These are phyloP conservation scores for Sminthurinus aureus DNA, from an alignment of 2,888 invertebrate genomes.

Conservation along the genomic window DNA sequence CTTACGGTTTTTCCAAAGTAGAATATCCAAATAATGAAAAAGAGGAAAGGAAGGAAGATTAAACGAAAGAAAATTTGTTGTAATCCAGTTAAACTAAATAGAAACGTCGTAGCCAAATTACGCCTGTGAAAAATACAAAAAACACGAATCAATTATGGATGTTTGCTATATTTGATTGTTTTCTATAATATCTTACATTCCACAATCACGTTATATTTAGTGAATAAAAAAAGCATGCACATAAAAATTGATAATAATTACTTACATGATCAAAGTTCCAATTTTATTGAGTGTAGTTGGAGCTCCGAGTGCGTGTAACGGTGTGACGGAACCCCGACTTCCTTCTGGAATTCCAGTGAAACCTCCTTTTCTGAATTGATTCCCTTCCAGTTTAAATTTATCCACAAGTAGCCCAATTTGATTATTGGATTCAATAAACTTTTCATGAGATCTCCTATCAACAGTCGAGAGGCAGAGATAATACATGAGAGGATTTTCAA, in stretches of 20 bases:
- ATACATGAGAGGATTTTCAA: slow-evolving; percentile 98
- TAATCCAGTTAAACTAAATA: slow-evolving; percentile 77
- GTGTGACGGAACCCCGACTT: slow-evolving; percentile 64
- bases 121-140: too few species aligned
- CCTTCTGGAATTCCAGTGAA: slow-evolving; percentile 52
- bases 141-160: too few species aligned
- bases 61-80: slow-evolving; percentile 79
- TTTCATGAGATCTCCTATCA: slow-evolving; percentile 82
- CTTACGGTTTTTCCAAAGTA: slow-evolving; percentile 68
- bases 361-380: slow-evolving; percentile 72
- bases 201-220: too few species aligned
- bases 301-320: slow-evolving; percentile 76
- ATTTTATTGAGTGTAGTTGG: slow-evolving; percentile 75
- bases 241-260: neutral
- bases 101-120: slow-evolving; percentile 79
- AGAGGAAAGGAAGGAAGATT: slow-evolving; percentile 73
- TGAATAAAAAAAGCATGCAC: neutral
- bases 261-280: slow-evolving; percentile 68
- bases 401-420: slow-evolving; percentile 91
- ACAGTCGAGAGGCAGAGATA: slow-evolving; percentile 83
- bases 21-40: slow-evolving; percentile 80
- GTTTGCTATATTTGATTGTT: too few species aligned
- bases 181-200: too few species aligned
- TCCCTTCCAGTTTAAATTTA: slow-evolving; percentile 87
- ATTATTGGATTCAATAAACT: slow-evolving; percentile 91